These are phyloP conservation scores for Leptinotarsa peninsularis DNA, from an alignment of 2,888 invertebrate genomes.

Conservation along the genomic window DNA sequence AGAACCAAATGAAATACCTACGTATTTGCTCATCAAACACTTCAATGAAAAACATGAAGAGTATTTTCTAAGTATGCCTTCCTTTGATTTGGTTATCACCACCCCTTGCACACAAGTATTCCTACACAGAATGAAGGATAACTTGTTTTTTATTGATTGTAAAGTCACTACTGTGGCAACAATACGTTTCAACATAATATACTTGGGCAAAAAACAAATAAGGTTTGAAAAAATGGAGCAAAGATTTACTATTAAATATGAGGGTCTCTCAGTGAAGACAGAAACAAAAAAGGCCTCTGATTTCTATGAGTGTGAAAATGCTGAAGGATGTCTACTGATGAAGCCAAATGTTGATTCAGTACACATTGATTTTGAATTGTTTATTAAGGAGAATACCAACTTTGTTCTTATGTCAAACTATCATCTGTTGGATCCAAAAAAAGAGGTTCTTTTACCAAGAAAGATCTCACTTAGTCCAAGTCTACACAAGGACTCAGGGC, in stretches of 20 bases:
- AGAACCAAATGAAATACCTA: neutral
- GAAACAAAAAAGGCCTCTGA: neutral
- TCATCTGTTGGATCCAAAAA: neutral
- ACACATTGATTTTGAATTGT: neutral
- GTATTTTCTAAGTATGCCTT: neutral
- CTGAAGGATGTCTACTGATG: neutral
- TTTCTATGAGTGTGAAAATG: neutral
- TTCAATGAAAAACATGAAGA: neutral
- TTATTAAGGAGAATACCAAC: neutral
- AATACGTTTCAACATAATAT: neutral
- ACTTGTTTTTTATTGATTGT: neutral
- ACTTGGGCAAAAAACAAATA: neutral
- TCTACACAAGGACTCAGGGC: neutral
- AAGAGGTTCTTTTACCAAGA: neutral
- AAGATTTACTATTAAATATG: neutral
- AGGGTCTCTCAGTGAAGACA: neutral
- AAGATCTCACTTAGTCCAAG: neutral
- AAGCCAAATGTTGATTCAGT: neutral
- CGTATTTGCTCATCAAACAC: slow-evolving; percentile 8
- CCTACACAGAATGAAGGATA: neutral
- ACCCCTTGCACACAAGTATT: neutral
- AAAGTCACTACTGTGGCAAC: neutral
- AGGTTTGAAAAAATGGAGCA: neutral
- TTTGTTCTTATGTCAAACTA: neutral
- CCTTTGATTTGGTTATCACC: neutral